Base-by-base conservation (phyloP, 2,888 invertebrate genomes). In the Lucinisca nassula region DNA sequence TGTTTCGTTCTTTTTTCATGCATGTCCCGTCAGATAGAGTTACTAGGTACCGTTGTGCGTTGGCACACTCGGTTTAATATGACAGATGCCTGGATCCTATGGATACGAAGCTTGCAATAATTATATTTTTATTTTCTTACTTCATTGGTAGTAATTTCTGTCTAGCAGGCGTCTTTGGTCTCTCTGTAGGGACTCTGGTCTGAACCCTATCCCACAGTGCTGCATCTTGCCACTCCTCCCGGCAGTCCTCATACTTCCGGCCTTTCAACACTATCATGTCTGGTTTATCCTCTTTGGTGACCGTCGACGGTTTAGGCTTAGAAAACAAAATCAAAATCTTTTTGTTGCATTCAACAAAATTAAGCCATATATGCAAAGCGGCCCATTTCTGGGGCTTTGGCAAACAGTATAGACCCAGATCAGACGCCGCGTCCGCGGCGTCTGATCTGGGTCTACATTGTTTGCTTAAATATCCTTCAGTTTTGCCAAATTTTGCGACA, bases 151-250 rank as follows among this genome's bases (percentile, higher is more conserved):
- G 61, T 21, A 90, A 49, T 73, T 82, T 86, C 51, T 85, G 74
- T 30, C 40, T 67, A 8, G 40, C 27, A 0, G 79, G 70, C n/a
- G 35, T 79, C 6, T 8, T 17, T 6, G 70, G 79, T 4, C 32
- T 30, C 12, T 55, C 30, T 0, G 87, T 80, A 21, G 40, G 75
- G 1, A 30, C 40, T 55, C 92, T 80, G 8, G 82, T 72, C 80
- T 93, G 93, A 3, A 92, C 72, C 24, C 88, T 80, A 78, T 93
- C 92, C 93, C 92, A 93, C 14, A 89, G 78, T 14, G 89, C 89
- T 10, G 92, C 91, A n/a, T 88, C 77, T 81, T 94, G 94, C 92
- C 92, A 94, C 21, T 90, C 90, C 10, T 80, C 89, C 0, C 86
- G 73, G 0, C 78, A 58, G 0, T 38, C 24, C 38, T 93, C 91